These are phyloP conservation scores for Drosophila pseudoananassae DNA, from an alignment of 1,140 invertebrate genomes.

Conservation along the genomic window DNA sequence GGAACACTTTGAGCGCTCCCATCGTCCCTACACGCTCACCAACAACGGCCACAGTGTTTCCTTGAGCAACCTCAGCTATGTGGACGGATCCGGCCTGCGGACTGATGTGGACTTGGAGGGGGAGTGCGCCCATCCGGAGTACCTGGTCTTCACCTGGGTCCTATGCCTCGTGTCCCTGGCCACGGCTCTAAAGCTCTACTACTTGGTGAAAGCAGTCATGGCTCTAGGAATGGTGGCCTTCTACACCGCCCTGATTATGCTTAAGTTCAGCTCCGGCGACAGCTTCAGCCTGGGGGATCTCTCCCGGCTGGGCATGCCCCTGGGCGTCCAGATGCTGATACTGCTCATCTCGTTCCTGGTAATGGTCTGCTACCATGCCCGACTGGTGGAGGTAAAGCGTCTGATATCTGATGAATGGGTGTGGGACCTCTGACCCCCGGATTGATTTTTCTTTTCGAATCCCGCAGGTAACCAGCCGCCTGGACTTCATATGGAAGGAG, in stretches of 20 bases:
- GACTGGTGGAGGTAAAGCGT: conserved; percentile 89
- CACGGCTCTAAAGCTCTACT: conserved; percentile 96
- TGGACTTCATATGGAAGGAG: conserved; percentile 98
- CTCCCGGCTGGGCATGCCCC: conserved; percentile 85
- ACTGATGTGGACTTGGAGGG: conserved; percentile 3
- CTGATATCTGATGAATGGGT: neutral
- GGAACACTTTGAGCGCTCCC: conserved; percentile 60
- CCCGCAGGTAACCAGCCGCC: conserved; percentile 89
- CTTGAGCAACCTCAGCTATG: conserved; percentile 28
- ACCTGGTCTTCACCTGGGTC: conserved; percentile 96
- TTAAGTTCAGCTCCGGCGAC: conserved; percentile 84
- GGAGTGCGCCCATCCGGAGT: conserved; percentile 90
- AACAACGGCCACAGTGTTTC: conserved; percentile 24
- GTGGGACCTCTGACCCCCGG: neutral
- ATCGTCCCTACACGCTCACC: conserved; percentile 42
- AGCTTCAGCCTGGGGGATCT: conserved; percentile 61
- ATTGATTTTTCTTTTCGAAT: conserved; percentile 7
- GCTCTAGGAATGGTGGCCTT: conserved; percentile 90
- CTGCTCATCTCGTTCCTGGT: conserved; percentile 92
- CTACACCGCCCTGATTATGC: conserved; percentile 89
- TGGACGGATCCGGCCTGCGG: conserved; percentile 19
- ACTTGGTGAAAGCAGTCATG: conserved; percentile 93
- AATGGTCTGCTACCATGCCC: conserved; percentile 95
- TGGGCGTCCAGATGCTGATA: conserved; percentile 91
- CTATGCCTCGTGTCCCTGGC: conserved; percentile 95